phyloP scores from a whole-genome alignment of 1,140 invertebrate genomes.

The Helicoverpa zea region DNA sequence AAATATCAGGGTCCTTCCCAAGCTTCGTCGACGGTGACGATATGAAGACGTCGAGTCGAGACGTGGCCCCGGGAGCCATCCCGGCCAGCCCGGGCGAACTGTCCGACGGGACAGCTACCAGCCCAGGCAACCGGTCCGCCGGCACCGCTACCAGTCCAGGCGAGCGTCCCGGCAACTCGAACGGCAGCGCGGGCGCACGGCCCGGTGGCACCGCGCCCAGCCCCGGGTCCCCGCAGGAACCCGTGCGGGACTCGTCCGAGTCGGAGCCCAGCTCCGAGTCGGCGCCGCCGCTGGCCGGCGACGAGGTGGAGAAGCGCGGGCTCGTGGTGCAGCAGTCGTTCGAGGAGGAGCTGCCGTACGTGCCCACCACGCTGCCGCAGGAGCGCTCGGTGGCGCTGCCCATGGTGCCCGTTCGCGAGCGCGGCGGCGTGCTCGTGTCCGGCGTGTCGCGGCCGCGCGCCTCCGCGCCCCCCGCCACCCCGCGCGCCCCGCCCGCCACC shows the following conservation, averaged over 20 bases:
- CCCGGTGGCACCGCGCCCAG: constrained; percentile 60
- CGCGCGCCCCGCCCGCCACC: constrained; percentile 21
- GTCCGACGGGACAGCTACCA: not conserved
- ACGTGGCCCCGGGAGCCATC: constrained; percentile 35
- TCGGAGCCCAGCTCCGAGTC: constrained; percentile 92
- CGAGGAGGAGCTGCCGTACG: constrained; percentile 95
- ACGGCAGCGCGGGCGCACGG: constrained; percentile 4
- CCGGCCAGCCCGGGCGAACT: not conserved
- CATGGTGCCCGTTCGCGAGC: constrained; percentile 92
- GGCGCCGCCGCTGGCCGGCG: constrained; percentile 69
- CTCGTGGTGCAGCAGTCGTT: constrained; percentile 94
- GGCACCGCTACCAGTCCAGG: constrained; percentile 81
- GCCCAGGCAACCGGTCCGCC: constrained; percentile 4
- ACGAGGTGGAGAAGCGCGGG: constrained; percentile 90
- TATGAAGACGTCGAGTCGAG: constrained; percentile 40
- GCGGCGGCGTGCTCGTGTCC: constrained; percentile 91
- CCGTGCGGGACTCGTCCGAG: constrained; percentile 90
- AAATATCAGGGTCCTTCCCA: constrained; percentile 77
- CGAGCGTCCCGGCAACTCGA: not conserved
- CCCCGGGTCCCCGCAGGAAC: constrained; percentile 76
- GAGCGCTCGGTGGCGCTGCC: constrained; percentile 93
- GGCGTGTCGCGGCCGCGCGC: constrained; percentile 95
- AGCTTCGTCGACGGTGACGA: constrained; percentile 73
- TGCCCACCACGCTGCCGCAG: constrained; percentile 94
- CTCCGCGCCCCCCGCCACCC: constrained; percentile 95